Conservation (phyloP, 2,113 vertebrate species). For the Donacobius atricapilla region DNA sequence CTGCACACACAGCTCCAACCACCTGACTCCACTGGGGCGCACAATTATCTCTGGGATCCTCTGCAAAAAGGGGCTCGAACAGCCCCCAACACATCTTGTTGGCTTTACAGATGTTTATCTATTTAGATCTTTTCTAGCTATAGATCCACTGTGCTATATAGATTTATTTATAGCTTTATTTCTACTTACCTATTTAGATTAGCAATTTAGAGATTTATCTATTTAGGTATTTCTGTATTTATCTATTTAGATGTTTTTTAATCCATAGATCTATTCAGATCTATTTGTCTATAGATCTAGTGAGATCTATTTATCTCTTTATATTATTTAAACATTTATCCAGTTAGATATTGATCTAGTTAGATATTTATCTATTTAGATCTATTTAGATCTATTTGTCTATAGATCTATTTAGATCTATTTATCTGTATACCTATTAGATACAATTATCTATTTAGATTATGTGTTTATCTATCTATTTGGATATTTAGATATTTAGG, state of each 20-base stretch:
- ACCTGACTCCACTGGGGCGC: neutral
- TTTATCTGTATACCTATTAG: neutral
- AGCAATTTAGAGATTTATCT: neutral
- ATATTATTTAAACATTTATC: neutral
- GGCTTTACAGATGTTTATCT: neutral
- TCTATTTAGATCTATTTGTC: neutral
- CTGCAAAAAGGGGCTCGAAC: neutral
- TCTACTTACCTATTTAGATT: neutral
- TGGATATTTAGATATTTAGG: no score
- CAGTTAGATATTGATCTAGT: neutral
- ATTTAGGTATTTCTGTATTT: neutral
- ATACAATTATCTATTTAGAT: neutral
- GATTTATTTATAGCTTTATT: neutral
- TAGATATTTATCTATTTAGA: neutral
- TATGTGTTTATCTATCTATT: neutral
- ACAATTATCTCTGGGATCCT: neutral
- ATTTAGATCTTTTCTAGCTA: neutral
- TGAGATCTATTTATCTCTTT: neutral
- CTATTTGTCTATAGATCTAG: no score
- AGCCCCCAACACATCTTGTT: neutral
- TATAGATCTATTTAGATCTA: neutral
- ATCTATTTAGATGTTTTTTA: neutral
- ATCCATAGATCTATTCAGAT: neutral
- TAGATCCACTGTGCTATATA: neutral
- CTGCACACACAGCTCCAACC: neutral